These are phyloP conservation scores for Tenthredo scrophulariae DNA, from an alignment of 2,888 invertebrate genomes.

Conservation along the genomic window DNA sequence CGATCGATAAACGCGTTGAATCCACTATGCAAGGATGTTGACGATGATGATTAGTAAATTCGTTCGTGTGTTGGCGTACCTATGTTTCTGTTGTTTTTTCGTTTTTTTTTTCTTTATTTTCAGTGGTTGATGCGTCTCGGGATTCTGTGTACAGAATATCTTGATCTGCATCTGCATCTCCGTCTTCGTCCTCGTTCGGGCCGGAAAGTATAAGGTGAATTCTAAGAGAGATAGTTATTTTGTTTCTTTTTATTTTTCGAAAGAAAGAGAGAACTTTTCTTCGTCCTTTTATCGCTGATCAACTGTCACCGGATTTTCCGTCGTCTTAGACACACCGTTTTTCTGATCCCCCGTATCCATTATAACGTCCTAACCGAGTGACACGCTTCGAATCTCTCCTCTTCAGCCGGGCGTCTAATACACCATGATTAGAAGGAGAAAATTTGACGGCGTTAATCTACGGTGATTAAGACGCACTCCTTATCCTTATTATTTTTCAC, in stretches of 20 bases:
- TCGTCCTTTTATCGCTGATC: conserved; percentile 23
- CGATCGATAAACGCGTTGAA: not conserved
- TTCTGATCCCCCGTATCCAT: conserved; percentile 24
- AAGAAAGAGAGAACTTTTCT: conserved; percentile 3
- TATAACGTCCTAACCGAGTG: conserved; percentile 40
- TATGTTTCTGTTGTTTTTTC: not conserved
- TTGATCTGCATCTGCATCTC: conserved; percentile 34
- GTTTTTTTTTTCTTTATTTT: conserved; percentile 23
- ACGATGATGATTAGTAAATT: not conserved
- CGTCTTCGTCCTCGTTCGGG: conserved; percentile 4
- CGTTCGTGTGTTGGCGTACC: too few species aligned
- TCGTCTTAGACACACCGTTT: conserved; percentile 45
- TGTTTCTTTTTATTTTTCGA: not conserved
- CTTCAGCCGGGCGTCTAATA: not conserved
- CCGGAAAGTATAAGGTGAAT: not conserved
- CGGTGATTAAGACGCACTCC: not conserved
- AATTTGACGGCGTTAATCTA: not conserved
- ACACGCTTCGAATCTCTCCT: conserved; percentile 39
- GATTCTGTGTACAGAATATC: conserved; percentile 8
- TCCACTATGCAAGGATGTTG: not conserved
- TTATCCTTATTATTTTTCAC: not conserved
- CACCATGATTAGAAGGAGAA: conserved; percentile 11
- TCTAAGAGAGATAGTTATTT: not conserved
- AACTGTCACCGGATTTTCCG: conserved; percentile 42
- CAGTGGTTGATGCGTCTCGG: not conserved